Conservation (phyloP, 2,113 vertebrate species). For the Rhinolophus ferrumequinum region DNA sequence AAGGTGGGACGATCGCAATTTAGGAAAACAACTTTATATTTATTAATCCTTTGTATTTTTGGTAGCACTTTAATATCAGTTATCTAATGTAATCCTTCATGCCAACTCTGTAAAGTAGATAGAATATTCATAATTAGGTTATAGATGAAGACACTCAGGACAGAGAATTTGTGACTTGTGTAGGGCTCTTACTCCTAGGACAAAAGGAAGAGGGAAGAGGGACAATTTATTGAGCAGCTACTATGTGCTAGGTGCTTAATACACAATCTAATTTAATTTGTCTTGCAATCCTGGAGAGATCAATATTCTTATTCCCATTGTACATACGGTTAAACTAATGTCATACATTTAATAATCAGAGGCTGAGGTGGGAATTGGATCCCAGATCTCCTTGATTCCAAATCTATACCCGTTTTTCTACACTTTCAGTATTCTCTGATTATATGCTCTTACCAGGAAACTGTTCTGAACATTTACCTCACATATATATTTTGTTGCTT, state of each 20-base stretch:
- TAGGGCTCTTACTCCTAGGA: neutral
- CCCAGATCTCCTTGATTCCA: neutral
- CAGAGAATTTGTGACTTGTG: neutral
- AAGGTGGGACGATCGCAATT: constrained; percentile 32
- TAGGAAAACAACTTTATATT: constrained; percentile 59
- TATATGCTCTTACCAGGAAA: neutral
- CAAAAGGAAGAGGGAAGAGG: neutral
- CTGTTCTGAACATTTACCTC: neutral
- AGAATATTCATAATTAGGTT: neutral
- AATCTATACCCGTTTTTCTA: neutral
- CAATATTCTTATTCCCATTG: constrained; percentile 23
- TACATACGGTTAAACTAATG: neutral
- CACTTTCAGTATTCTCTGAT: neutral
- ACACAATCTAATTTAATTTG: neutral
- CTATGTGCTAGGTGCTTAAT: neutral
- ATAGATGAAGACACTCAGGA: neutral
- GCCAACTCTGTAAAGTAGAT: neutral
- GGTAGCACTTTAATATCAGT: constrained; percentile 34
- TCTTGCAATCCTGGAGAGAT: neutral
- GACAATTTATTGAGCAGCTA: neutral
- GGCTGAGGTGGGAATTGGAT: neutral
- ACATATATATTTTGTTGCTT: neutral
- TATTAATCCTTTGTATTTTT: constrained; percentile 65
- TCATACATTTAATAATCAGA: neutral
- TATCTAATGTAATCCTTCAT: constrained; percentile 33